Percentiles rank a stretch among this genome's conserved stretches.
phyloP scores from a whole-genome alignment of 2,888 invertebrate genomes.

The Aricia artaxerxes region DNA sequence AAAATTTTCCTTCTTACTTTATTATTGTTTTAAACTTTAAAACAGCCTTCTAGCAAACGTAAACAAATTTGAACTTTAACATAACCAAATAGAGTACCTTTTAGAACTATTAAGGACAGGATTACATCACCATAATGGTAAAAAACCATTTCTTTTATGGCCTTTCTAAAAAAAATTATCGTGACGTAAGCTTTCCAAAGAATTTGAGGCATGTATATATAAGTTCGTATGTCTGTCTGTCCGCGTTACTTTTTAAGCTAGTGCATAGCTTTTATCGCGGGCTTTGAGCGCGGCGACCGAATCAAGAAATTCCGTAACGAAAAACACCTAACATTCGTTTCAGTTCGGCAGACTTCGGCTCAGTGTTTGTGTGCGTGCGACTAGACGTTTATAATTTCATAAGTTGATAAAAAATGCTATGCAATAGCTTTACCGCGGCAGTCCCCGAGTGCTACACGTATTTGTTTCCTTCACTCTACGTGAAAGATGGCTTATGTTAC shows the following conservation, averaged over 20 bases:
- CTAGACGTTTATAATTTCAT: too few species aligned
- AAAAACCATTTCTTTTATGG: neutral
- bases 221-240: neutral
- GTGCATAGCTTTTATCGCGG: too few species aligned
- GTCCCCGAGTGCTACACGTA: too few species aligned
- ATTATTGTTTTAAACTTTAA: conserved; percentile 9
- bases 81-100: neutral
- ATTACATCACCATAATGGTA: neutral
- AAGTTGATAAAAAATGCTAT: too few species aligned
- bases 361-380: too few species aligned
- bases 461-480: too few species aligned
- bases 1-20: neutral
- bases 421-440: too few species aligned
- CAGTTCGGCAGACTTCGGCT: too few species aligned
- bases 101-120: neutral
- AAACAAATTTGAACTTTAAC: neutral
- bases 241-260: neutral
- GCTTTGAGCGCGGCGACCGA: too few species aligned
- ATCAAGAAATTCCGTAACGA: too few species aligned
- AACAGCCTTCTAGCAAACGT: neutral
- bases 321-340: neutral
- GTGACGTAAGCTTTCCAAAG: conserved; percentile 22
- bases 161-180: conserved; percentile 4
- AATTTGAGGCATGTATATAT: neutral
- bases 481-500: too few species aligned